Conservation (phyloP, 1,140 invertebrate species). For the Diachasmimorpha longicaudata region DNA sequence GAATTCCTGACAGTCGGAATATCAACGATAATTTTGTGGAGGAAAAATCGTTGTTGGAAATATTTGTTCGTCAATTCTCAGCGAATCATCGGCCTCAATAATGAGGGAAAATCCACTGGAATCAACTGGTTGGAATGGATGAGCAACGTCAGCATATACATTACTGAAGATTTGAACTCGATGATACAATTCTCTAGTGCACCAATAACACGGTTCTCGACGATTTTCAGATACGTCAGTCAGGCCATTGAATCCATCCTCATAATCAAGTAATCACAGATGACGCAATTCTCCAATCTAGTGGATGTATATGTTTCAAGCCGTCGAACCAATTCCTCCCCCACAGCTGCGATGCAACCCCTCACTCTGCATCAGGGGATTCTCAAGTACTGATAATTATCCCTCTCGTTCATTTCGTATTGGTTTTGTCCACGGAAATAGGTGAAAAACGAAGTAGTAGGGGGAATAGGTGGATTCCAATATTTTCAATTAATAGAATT, state of each 20-base stretch:
- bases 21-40: no score
- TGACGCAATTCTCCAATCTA: constrained; percentile 41
- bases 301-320: constrained; percentile 37
- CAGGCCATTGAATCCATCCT: constrained; percentile 37
- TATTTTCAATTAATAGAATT: constrained; percentile 63
- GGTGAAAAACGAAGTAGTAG: background rate
- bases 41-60: no score
- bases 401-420: background rate
- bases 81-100: background rate
- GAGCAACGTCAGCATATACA: background rate
- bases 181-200: background rate
- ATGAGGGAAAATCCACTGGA: background rate
- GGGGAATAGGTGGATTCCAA: background rate
- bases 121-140: background rate
- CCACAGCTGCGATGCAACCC: constrained; percentile 32
- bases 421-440: background rate
- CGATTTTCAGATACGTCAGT: constrained; percentile 17
- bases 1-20: no score
- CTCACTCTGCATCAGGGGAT: constrained; percentile 33
- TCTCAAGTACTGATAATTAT: constrained; percentile 27
- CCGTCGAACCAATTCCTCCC: constrained; percentile 41
- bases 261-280: constrained; percentile 52
- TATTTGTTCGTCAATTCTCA: background rate
- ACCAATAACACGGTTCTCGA: background rate
- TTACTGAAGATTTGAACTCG: background rate